phyloP scores from a whole-genome alignment of 2,797 vertebrate genomes.

The Hemibagrus guttatus region DNA sequence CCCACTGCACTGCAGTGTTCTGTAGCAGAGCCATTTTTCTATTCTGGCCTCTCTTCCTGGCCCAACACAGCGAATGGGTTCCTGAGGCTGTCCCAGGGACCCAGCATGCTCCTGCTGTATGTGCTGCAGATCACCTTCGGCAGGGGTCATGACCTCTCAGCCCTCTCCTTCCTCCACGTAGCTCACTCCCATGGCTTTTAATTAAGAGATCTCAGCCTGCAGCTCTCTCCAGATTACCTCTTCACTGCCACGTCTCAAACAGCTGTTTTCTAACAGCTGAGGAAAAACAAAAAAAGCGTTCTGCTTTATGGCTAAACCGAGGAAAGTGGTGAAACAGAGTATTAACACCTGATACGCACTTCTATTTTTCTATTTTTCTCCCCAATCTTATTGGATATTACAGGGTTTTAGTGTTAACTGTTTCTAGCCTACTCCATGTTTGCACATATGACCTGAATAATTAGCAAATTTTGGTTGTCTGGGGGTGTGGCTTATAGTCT shows the following conservation, averaged over 20 bases:
- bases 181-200: slow-evolving; percentile 34
- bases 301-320: too few relatives aligned
- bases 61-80: slow-evolving; percentile 1
- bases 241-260: slow-evolving; percentile 19
- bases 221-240: slow-evolving; percentile 3
- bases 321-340: neutral
- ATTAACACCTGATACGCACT: neutral
- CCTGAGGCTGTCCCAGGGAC: slow-evolving; percentile 34
- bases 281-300: neutral
- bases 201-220: slow-evolving; percentile 37
- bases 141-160: neutral
- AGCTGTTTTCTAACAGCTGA: neutral
- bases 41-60: neutral
- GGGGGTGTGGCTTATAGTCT: neutral
- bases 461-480: neutral
- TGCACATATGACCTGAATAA: neutral
- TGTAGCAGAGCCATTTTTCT: neutral
- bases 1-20: slow-evolving; percentile 1
- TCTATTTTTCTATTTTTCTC: neutral
- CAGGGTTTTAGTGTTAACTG: neutral
- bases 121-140: neutral
- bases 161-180: neutral
- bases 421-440: neutral
- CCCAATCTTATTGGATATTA: neutral
- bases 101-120: slow-evolving; percentile 12